Conservation (phyloP, 30 jellyfish, hydroid and myxozoan genomes). For the Aurelia sp. region DNA sequence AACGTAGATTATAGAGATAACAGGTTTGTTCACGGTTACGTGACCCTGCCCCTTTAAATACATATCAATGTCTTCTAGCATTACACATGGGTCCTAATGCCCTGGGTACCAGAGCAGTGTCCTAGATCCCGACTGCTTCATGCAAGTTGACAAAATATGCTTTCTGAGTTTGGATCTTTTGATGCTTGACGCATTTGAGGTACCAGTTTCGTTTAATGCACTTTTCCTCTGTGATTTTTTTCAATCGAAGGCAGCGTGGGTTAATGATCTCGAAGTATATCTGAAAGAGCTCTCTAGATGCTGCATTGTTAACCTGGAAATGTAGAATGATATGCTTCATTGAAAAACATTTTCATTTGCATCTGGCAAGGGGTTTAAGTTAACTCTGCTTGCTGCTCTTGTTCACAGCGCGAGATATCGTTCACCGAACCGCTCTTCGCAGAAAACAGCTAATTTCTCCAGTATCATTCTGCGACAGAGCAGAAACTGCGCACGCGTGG, state of each 20-base stretch:
- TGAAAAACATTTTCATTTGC: background rate
- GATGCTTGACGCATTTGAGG: background rate
- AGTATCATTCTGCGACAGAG: too few species aligned
- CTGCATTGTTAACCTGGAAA: conserved; percentile 3
- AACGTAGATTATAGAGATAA: too few species aligned
- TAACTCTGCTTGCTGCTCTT: background rate
- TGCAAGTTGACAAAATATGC: conserved; percentile 5
- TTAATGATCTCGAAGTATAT: conserved; percentile 4
- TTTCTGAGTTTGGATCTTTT: background rate
- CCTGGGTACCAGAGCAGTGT: too few species aligned
- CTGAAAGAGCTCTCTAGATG: conserved; percentile 1
- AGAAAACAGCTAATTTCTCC: too few species aligned
- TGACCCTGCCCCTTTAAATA: too few species aligned
- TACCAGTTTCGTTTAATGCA: conserved; percentile 4
- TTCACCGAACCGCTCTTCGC: too few species aligned
- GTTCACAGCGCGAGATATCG: background rate
- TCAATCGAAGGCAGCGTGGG: conserved; percentile 19
- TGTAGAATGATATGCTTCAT: background rate
- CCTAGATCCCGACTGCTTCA: background rate
- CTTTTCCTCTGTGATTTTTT: background rate
- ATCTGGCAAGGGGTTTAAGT: too few species aligned
- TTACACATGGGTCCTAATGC: too few species aligned
- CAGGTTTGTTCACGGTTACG: too few species aligned
- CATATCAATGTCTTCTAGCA: too few species aligned
- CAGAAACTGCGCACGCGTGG: too few species aligned